phyloP scores from a whole-genome alignment of 2,888 invertebrate species.

The Parnassius orleans region DNA sequence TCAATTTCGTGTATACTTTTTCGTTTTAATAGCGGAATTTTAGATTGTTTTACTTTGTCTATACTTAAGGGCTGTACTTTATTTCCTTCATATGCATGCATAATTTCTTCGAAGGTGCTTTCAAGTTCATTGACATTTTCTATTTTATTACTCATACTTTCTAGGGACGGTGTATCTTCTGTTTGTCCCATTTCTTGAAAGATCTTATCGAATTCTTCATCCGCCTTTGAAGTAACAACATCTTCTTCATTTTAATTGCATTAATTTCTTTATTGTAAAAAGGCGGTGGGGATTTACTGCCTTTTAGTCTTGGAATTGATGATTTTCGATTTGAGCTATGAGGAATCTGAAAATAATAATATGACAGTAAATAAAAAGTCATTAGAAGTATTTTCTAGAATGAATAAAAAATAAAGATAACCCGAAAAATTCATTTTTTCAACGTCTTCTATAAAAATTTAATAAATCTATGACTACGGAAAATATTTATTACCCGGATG shows the following conservation, averaged over 20 bases:
- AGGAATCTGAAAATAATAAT: conserved; percentile 30
- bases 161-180: conserved; percentile 26
- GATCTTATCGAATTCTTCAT: conserved; percentile 68
- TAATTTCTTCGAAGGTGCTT: conserved; percentile 64
- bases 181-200: conserved; percentile 57
- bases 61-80: conserved; percentile 40
- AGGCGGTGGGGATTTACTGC: conserved; percentile 29
- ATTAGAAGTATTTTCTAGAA: no score
- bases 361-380: no score
- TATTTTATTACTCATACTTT: conserved; percentile 40
- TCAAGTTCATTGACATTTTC: conserved; percentile 59
- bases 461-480: no score
- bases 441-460: no score
- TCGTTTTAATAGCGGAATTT: conserved; percentile 57
- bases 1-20: conserved; percentile 51
- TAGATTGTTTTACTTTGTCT: conserved; percentile 48
- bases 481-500: no score
- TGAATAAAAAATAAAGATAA: no score
- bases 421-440: no score
- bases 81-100: conserved; percentile 63
- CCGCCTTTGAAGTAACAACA: conserved; percentile 33
- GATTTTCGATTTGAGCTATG: conserved; percentile 34
- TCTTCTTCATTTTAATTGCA: conserved; percentile 18
- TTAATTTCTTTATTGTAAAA: conserved; percentile 10
- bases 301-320: conserved; percentile 45